Base-by-base conservation (phyloP, 92 coral and sea anemone species). In the Parazoanthus darwini region DNA sequence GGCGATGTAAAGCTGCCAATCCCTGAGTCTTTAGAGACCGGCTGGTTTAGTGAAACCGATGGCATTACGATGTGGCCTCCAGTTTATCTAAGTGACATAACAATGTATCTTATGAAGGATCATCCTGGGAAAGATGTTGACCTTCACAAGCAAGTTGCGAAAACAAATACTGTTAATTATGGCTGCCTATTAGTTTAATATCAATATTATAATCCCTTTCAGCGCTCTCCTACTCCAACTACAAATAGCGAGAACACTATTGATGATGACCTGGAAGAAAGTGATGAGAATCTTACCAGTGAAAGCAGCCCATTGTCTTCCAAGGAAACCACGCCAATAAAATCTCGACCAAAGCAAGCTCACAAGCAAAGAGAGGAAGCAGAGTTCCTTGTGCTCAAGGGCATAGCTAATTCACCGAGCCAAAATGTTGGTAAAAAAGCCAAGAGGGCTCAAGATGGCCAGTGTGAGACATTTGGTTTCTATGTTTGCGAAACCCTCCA, bases 311-410 rank as follows among this genome's bases (percentile, higher is more conserved):
- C 78, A 83, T 63, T 83, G 58, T 38, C 48, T 44, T 44, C 48
- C 48, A 44, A 44, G 4, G 78, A 85, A 76, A 85, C 56, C 56
- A 59, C 54, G 75, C 79, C 88, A 58, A 85, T 44, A 71, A 68
- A 85, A 71, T 38, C 88, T 38, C 78, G 88, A 43, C 88, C 88
- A 71, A 85, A 85, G 80, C 65, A 20, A 48, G 80, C 79, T 42
- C 88, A 85, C 22, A 85, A 72, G 80, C 79, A 70, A 8, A 35
- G 88, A 85, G 67, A 85, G 79, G 79, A 85, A 42, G 88, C 54
- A 16, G 88, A 85, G 79, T 71, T 85, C 42, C 88, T 43, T 42
- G 58, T 85, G 88, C 75, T 85, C 44, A 85, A 85, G 80, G 88
- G 88, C 22, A 29, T 85, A 71, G 88, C 56, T 18, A 50, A 16